Base-by-base conservation (phyloP, 2,113 vertebrate genomes). In the Rissa tridactyla region DNA sequence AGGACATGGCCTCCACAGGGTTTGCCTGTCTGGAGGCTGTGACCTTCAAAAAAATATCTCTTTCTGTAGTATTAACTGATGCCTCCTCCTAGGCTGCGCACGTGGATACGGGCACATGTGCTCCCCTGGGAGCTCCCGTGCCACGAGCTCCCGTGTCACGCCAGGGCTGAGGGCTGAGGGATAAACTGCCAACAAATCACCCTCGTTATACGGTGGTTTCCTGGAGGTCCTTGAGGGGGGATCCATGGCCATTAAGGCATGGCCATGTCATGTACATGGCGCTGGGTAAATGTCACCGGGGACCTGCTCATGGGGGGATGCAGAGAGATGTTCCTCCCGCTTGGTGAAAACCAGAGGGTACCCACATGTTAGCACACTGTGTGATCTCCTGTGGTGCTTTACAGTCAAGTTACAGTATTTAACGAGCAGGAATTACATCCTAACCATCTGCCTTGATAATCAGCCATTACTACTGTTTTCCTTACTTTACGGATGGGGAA, bases 41-140 rank as follows among this genome's bases (percentile, higher is more conserved):
- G 86, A 81, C 76, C 51, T 79, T 86, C 68, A 81, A 51, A 91
- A 76, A 76, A 38, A 0, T 19, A 57, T 15, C 32, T 66, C 69
- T 38, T 62, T 58, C 73, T 86, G 21, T 5, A 12, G 30, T 11
- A 62, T 20, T 73, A 80, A 75, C 0, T 49, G 51, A 17, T 79
- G 44, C 11, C 61, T 86, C 65, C 80, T 83, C 40, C 60, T n/a
- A 65, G 85, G 57, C 2, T 83, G 46, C 2, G n/a, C 62, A 32
- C 0, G 5, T 2, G 4, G 30, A 34, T 11, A 29, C 0, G 0
- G 52, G 44, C 52, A 52, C 57, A 27, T 1, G 5, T 0, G 1
- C 13, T 61, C n/a, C 66, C 17, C 47, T 1, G 2, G 6, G n/a
- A 85, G 49, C 69, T 85, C 19, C 71, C 2, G 8, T n/a, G 83